Conservation (phyloP, 2,888 invertebrate genomes). For the Drosophila seclusa region DNA sequence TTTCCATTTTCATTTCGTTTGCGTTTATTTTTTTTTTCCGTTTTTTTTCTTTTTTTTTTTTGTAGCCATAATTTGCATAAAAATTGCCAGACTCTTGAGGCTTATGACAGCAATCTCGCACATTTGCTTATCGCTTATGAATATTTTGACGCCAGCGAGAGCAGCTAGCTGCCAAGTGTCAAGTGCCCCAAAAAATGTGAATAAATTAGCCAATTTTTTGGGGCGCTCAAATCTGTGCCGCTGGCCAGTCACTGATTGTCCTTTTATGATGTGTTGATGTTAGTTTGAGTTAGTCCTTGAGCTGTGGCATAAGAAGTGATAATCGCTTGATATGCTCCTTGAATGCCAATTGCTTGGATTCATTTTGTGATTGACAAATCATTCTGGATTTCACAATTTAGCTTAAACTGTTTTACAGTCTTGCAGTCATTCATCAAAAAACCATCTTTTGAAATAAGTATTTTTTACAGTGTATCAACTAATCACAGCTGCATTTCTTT, state of each 20-base stretch:
- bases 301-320: neutral
- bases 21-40: constrained; percentile 43
- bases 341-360: neutral
- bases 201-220: constrained; percentile 64
- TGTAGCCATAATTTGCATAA: constrained; percentile 44
- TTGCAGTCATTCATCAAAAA: too few species aligned
- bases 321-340: constrained; percentile 13
- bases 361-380: neutral
- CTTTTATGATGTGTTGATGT: constrained; percentile 70
- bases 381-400: neutral
- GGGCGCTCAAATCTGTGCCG: constrained; percentile 15
- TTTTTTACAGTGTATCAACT: constrained; percentile 6
- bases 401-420: neutral
- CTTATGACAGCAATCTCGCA: constrained; percentile 44
- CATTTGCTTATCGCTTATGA: constrained; percentile 72
- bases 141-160: constrained; percentile 71
- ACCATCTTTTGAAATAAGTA: neutral
- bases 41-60: constrained; percentile 25
- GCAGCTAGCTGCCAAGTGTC: constrained; percentile 54
- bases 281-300: constrained; percentile 29
- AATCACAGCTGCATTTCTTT: constrained; percentile 5
- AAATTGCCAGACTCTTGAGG: constrained; percentile 30
- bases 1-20: constrained; percentile 45
- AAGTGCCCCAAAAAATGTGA: constrained; percentile 45
- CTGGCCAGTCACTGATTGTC: constrained; percentile 54